These are phyloP conservation scores for Sitobion miscanthi DNA, from an alignment of 1,140 invertebrate species.

Conservation along the genomic window DNA sequence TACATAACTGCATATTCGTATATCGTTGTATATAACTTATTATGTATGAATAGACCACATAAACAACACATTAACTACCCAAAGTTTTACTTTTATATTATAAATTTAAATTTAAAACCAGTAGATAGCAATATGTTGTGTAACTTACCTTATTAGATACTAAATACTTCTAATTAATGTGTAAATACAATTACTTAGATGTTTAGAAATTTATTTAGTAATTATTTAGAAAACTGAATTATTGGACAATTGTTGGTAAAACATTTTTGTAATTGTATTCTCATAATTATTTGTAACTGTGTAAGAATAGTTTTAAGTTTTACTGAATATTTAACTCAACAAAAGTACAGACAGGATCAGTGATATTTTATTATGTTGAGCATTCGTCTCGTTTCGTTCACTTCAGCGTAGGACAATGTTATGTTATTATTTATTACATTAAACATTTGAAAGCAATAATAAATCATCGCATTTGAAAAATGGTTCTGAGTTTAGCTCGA, in stretches of 20 bases:
- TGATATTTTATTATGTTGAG: not conserved
- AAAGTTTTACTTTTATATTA: not conserved
- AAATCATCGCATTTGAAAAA: constrained; percentile 3
- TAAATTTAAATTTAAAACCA: not conserved
- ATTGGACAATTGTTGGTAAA: not conserved
- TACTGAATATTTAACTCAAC: not conserved
- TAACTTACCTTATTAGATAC: not conserved
- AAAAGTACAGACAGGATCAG: not conserved
- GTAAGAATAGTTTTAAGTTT: not conserved
- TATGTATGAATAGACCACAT: not conserved
- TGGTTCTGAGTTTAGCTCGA: not conserved
- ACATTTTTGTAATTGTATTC: not conserved
- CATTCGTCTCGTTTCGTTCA: not conserved
- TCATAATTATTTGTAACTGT: too few species aligned
- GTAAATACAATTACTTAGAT: too few species aligned
- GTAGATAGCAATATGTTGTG: not conserved
- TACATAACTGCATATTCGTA: not conserved
- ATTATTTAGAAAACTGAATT: not conserved
- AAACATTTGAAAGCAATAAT: not conserved
- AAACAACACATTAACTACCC: not conserved
- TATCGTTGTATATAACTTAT: not conserved
- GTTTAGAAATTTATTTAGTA: too few species aligned
- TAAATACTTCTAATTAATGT: not conserved
- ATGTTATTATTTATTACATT: not conserved
- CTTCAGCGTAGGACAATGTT: not conserved